These are phyloP conservation scores for Clivina fossor DNA, from an alignment of 2,888 invertebrate genomes.

Conservation along the genomic window DNA sequence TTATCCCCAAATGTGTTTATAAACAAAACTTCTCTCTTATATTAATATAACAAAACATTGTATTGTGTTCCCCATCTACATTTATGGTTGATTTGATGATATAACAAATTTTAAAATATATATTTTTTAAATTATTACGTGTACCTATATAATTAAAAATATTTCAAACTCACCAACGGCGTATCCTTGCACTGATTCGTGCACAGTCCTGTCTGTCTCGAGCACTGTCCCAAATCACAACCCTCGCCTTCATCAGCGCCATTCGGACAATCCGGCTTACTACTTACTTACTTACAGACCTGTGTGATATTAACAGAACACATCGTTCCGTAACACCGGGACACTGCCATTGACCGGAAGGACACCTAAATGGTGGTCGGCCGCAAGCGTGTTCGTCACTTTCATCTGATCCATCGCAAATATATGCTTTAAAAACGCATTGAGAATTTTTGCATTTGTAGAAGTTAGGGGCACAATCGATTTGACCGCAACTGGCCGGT, in stretches of 20 bases:
- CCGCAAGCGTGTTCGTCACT: slow-evolving; percentile 78
- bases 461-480: slow-evolving; percentile 75
- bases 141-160: slow-evolving; percentile 15
- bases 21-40: too few relatives aligned
- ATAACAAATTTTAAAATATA: too few relatives aligned
- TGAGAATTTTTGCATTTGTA: slow-evolving; percentile 83
- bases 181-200: slow-evolving; percentile 85
- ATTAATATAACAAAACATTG: too few relatives aligned
- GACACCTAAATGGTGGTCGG: slow-evolving; percentile 76
- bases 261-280: slow-evolving; percentile 86
- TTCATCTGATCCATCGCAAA: slow-evolving; percentile 91
- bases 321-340: slow-evolving; percentile 80
- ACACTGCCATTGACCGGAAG: slow-evolving; percentile 81
- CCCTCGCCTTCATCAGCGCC: slow-evolving; percentile 90
- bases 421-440: slow-evolving; percentile 90
- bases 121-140: too few relatives aligned
- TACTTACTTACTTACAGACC: slow-evolving; percentile 94
- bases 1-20: too few relatives aligned
- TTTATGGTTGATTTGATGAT: too few relatives aligned
- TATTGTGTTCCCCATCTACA: too few relatives aligned
- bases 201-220: slow-evolving; percentile 74
- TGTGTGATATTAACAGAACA: slow-evolving; percentile 80
- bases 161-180: slow-evolving; percentile 58
- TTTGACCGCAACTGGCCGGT: slow-evolving; percentile 75
- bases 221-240: slow-evolving; percentile 82